A percentile compares a stretch with the other conserved stretches of the same genome.
Conservation (phyloP, 2,797 vertebrate genomes). For the Rhinella marina region DNA sequence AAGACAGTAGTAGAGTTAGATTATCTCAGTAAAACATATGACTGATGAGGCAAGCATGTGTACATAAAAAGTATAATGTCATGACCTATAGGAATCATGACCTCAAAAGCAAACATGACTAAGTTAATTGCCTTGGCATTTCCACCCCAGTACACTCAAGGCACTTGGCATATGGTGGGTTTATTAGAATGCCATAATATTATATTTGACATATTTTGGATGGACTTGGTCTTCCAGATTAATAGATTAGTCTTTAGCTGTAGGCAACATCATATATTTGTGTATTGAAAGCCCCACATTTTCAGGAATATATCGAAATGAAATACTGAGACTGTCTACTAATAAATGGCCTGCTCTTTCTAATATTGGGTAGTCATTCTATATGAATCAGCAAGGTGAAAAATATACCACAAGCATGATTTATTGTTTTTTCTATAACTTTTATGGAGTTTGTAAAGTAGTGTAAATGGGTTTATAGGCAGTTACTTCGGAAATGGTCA, state of each 20-base stretch:
- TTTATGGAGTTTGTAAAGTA: no score
- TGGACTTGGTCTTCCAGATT: conserved; percentile 18
- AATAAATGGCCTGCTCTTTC: conserved; percentile 24
- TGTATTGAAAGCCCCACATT: background rate
- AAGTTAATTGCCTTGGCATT: conserved; percentile 38
- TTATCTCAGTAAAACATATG: background rate
- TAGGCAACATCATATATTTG: conserved; percentile 29
- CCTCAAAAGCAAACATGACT: conserved; percentile 19
- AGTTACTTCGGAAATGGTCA: no score
- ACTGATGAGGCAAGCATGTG: conserved; percentile 13
- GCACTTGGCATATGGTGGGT: conserved; percentile 6
- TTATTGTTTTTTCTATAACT: no score
- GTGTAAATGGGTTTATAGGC: no score
- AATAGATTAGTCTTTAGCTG: conserved; percentile 37
- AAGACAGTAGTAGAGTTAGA: background rate
- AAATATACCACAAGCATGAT: background rate
- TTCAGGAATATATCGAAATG: background rate
- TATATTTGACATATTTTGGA: conserved; percentile 32
- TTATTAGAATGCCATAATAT: conserved; percentile 31
- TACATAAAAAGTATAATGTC: conserved; percentile 37
- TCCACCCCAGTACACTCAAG: background rate
- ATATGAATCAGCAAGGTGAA: background rate
- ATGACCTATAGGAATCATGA: conserved; percentile 20
- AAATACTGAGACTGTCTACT: background rate
- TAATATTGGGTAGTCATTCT: background rate